A percentile compares a stretch with the other conserved stretches of the same genome.
phyloP scores from a whole-genome alignment of 2,113 vertebrate genomes.

The Pomatorhinus ruficollis region DNA sequence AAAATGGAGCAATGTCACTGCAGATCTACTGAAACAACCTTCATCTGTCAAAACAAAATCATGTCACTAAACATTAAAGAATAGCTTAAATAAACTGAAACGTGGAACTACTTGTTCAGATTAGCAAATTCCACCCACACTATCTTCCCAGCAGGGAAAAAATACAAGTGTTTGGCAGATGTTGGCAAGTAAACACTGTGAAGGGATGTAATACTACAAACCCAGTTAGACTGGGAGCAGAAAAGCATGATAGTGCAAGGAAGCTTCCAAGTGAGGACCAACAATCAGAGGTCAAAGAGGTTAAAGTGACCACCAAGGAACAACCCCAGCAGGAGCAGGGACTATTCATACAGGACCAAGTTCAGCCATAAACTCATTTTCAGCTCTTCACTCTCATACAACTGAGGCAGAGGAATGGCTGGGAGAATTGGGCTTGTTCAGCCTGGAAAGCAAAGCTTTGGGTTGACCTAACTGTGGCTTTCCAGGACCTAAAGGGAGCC shows the following conservation, averaged over 20 bases:
- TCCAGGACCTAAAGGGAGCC: background rate
- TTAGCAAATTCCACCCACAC: slow-evolving; percentile 3
- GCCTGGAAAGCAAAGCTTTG: background rate
- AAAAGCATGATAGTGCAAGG: fast-evolving
- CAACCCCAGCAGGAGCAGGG: fast-evolving
- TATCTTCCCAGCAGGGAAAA: background rate
- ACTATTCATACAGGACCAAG: fast-evolving
- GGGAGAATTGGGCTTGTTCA: background rate
- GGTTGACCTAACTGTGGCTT: background rate
- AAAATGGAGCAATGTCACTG: slow-evolving; percentile 39
- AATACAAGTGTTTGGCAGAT: background rate
- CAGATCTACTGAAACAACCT: slow-evolving; percentile 28
- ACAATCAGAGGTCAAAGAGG: background rate
- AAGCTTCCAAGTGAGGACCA: background rate
- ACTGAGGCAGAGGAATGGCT: background rate
- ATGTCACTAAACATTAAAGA: slow-evolving; percentile 2
- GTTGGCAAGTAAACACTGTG: background rate
- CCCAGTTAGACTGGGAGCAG: background rate
- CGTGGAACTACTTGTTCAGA: background rate
- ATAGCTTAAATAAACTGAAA: slow-evolving; percentile 24
- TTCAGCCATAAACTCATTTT: background rate
- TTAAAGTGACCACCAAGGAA: background rate
- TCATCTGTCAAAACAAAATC: slow-evolving; percentile 52
- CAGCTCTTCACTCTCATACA: background rate
- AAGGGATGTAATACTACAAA: background rate